Evolutionary conservation across 2,888 invertebrate species (phyloP), one percentile per base, ranked within the genome.

Genomic region (Orthosia gracilis): DNA sequence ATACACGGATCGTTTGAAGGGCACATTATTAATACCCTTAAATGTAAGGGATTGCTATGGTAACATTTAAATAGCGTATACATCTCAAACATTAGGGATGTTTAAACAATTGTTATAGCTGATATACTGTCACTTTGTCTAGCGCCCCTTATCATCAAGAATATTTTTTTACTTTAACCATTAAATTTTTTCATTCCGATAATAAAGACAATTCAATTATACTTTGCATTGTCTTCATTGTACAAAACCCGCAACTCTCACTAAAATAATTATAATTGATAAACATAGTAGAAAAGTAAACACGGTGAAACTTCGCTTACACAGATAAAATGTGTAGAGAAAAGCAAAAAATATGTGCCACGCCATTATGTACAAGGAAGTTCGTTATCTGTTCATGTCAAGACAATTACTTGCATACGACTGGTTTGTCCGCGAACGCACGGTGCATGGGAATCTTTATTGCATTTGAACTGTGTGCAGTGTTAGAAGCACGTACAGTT

Each of bases 361-460:
- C 54, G 69, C 73, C 78, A 82, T 85, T 87, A 78, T 74, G 67
- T 58, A 76, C 70, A 64, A 82, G 74, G 85, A 82, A 85, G 69
- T 76, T 74, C 26, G 68, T 85, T 87, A 85, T 87, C 83, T 76
- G 67, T 58, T 69, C 65, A 72, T 66, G 78, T 73, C 66, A 58
- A 70, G 74, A 78, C 83, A 79, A 82, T 86, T 76, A 86, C 75
- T 73, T 68, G 58, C 82, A 71, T 71, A 52, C 52, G 21, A 26
- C 73, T 71, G 47, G 74, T 72, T 73, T 69, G 75, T 68, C 73
- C 59, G 75, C 57, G 18, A 68, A 58, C 63, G 73, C 61, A 64
- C 31, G 66, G 52, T 78, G 85, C 59, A 87, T 87, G 80, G 75
- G 73, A 80, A 74, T 77, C 85, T 78, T 85, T 85, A 86, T 82